phyloP scores from a whole-genome alignment of 2,113 vertebrate genomes.

The Apus apus region DNA sequence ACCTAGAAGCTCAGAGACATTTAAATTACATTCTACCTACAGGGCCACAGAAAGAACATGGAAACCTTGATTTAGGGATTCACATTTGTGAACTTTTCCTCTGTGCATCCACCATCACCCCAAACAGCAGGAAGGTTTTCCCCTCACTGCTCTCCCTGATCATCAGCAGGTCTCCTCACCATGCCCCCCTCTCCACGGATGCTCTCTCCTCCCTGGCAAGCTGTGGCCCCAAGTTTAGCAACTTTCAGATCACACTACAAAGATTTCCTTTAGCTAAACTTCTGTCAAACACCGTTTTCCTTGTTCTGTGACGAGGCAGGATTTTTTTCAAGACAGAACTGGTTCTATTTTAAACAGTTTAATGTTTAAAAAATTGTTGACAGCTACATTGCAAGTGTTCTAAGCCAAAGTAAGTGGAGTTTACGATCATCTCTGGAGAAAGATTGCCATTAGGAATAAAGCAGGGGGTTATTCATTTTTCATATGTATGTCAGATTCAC shows the following conservation, averaged over 20 bases:
- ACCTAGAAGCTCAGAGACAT: neutral
- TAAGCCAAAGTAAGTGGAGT: slow-evolving; percentile 16
- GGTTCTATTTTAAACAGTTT: neutral
- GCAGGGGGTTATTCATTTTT: slow-evolving; percentile 39
- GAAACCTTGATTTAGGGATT: neutral
- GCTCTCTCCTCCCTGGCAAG: neutral
- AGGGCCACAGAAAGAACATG: neutral
- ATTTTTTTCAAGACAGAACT: neutral
- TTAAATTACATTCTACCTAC: neutral
- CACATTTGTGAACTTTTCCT: neutral
- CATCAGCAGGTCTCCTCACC: neutral
- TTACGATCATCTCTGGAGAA: slow-evolving; percentile 20
- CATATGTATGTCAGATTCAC: slow-evolving; percentile 60
- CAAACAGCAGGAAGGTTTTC: neutral
- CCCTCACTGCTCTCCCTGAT: neutral
- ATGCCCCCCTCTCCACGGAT: rapidly evolving
- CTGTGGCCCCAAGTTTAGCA: neutral
- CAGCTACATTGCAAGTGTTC: neutral
- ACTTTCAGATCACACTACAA: neutral
- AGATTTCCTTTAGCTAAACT: neutral
- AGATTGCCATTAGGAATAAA: slow-evolving; percentile 52
- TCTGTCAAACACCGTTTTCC: neutral
- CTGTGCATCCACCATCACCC: neutral
- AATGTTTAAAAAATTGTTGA: neutral
- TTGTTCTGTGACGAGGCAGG: neutral